These are phyloP conservation scores for Carassius gibelio DNA, from an alignment of 2,113 vertebrate species.

Conservation along the genomic window DNA sequence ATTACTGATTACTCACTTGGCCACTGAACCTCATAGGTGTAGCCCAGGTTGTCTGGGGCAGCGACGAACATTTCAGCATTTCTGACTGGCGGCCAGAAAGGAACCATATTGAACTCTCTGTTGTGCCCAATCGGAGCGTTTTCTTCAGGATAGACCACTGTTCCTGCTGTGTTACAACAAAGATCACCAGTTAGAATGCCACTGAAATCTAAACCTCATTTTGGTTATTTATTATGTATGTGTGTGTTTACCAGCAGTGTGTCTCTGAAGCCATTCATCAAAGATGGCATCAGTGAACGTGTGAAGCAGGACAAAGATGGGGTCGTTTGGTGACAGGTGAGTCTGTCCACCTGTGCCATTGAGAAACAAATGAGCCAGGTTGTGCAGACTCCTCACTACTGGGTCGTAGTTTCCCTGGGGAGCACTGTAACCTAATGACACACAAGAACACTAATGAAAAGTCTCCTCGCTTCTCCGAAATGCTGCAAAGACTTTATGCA, in stretches of 20 bases:
- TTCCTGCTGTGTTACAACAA: constrained; percentile 69
- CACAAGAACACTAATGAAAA: neutral
- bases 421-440: constrained; percentile 85
- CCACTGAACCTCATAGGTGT: constrained; percentile 92
- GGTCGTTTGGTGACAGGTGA: constrained; percentile 93
- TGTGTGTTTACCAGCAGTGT: constrained; percentile 78
- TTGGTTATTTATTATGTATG: neutral
- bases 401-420: constrained; percentile 89
- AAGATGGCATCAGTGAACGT: constrained; percentile 95
- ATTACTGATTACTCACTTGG: constrained; percentile 77
- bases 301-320: constrained; percentile 93
- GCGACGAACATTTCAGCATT: constrained; percentile 92
- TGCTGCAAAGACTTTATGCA: neutral
- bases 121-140: constrained; percentile 96
- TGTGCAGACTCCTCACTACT: constrained; percentile 90
- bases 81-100: constrained; percentile 95
- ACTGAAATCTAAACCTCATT: neutral
- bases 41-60: constrained; percentile 88
- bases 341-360: constrained; percentile 96
- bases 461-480: neutral
- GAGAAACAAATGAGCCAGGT: constrained; percentile 93
- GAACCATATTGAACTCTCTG: constrained; percentile 92
- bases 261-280: constrained; percentile 91
- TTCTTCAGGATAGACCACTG: constrained; percentile 85
- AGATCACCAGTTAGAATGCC: neutral